Conservation (phyloP, 2,888 invertebrate genomes). For the Atethmia centrago region DNA sequence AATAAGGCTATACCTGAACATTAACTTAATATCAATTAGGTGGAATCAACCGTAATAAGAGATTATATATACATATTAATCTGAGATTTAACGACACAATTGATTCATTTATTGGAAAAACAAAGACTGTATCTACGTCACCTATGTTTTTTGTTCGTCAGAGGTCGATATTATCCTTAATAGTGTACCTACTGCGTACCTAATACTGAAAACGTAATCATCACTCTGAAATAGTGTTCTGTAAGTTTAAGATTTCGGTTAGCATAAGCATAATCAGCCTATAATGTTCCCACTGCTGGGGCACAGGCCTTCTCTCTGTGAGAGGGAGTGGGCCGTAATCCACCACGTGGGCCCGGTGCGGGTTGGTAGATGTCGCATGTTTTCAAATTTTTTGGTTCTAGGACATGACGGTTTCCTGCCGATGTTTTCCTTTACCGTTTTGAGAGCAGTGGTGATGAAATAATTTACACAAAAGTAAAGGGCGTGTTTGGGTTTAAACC, state of each 20-base stretch:
- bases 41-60: constrained; percentile 18
- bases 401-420: too few species aligned
- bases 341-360: too few species aligned
- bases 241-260: not conserved
- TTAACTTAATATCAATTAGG: constrained; percentile 43
- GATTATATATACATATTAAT: constrained; percentile 30
- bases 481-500: too few species aligned
- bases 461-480: too few species aligned
- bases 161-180: not conserved
- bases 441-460: too few species aligned
- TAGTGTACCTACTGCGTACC: not conserved
- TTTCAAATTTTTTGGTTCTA: too few species aligned
- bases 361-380: too few species aligned
- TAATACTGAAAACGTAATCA: not conserved
- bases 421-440: too few species aligned
- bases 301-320: too few species aligned
- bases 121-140: not conserved
- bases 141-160: not conserved
- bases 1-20: constrained; percentile 19
- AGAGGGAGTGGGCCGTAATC: too few species aligned
- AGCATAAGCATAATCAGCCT: too few species aligned
- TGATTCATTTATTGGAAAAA: constrained; percentile 23
- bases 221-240: not conserved
- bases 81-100: constrained; percentile 42
- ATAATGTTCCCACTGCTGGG: too few species aligned